Percentiles rank a stretch among this genome's conserved stretches.
These are phyloP conservation scores for Uria lomvia DNA, from an alignment of 2,113 vertebrate genomes.

Conservation along the genomic window DNA sequence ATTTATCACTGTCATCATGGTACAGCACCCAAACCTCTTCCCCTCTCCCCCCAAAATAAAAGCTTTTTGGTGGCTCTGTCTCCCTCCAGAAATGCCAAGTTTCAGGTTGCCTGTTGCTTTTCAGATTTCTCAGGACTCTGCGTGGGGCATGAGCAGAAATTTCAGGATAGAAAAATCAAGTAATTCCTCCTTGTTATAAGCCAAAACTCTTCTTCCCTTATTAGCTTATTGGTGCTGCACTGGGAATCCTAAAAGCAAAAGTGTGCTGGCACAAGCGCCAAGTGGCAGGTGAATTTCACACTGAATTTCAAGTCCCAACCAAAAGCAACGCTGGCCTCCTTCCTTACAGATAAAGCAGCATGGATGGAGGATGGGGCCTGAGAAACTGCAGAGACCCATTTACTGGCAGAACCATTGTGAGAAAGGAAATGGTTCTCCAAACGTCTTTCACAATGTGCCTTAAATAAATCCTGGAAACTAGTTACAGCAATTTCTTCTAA, in stretches of 20 bases:
- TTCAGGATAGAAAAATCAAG: background rate
- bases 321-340: background rate
- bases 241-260: background rate
- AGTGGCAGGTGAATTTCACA: background rate
- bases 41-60: background rate
- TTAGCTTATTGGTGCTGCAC: background rate
- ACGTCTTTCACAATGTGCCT: background rate
- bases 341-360: background rate
- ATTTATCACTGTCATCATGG: background rate
- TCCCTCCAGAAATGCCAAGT: background rate
- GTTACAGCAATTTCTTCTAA: background rate
- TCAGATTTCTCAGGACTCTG: background rate
- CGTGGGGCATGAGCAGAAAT: background rate
- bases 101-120: background rate
- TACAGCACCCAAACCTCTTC: background rate
- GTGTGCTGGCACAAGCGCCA: background rate
- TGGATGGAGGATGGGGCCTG: background rate
- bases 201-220: background rate
- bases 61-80: background rate
- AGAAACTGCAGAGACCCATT: background rate
- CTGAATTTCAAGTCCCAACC: background rate
- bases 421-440: background rate
- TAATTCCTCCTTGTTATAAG: background rate
- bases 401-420: accelerated
- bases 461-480: background rate